Evolutionary conservation across 2,888 invertebrate genomes (phyloP).

Genomic region (Microdon myrmicae): DNA sequence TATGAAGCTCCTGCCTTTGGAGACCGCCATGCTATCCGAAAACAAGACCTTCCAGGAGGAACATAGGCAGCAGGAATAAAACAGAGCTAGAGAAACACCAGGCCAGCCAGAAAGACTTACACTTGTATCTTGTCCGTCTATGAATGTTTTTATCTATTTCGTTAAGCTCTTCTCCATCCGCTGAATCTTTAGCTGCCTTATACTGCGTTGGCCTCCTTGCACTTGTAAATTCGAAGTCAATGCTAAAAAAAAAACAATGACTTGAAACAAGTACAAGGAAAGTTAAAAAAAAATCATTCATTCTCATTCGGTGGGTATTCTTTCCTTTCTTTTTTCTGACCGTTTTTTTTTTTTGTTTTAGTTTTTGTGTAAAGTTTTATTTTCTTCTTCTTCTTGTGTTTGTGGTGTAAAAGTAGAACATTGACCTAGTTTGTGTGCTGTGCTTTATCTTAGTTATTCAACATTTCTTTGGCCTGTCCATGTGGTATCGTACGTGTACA

Average conservation of each 20-base stretch:
- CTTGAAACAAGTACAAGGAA: conserved; percentile 18
- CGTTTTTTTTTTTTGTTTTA: conserved; percentile 2
- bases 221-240: conserved; percentile 43
- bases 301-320: background rate
- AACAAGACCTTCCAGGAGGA: no score
- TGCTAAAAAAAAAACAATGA: conserved; percentile 43
- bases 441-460: conserved; percentile 29
- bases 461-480: conserved; percentile 20
- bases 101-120: conserved; percentile 36
- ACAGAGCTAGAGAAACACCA: conserved; percentile 8
- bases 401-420: conserved; percentile 34
- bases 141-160: conserved; percentile 18
- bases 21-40: no score
- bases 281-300: conserved; percentile 16
- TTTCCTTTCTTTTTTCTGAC: conserved; percentile 25
- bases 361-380: background rate
- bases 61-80: no score
- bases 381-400: conserved; percentile 7
- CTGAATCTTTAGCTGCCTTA: conserved; percentile 1
- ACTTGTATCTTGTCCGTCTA: conserved; percentile 7
- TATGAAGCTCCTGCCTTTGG: no score
- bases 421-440: conserved; percentile 43
- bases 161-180: background rate
- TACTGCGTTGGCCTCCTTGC: conserved; percentile 9
- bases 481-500: conserved; percentile 11